Conservation (phyloP, 2,888 invertebrate genomes). For the Vannuccia rotundouncinata region DNA sequence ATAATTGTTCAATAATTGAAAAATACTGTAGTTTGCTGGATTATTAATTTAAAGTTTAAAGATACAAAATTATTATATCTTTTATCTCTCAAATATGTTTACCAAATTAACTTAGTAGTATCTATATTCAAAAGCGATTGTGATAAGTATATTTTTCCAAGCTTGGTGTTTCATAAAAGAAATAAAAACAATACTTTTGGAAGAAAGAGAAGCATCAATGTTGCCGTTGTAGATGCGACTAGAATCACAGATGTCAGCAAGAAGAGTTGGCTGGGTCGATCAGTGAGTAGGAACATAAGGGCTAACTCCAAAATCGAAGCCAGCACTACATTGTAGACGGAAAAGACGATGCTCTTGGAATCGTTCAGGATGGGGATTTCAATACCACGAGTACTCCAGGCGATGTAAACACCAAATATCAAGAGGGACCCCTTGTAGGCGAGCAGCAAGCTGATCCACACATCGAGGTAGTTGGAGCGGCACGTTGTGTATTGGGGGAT, state of each 20-base stretch:
- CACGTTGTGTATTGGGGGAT: constrained; percentile 71
- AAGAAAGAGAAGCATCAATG: constrained; percentile 71
- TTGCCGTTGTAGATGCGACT: constrained; percentile 74
- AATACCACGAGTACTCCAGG: constrained; percentile 75
- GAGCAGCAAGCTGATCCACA: constrained; percentile 76
- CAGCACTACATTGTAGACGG: constrained; percentile 78
- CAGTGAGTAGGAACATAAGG: constrained; percentile 72
- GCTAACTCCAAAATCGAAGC: constrained; percentile 75
- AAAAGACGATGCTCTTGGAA: constrained; percentile 80
- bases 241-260: constrained; percentile 73
- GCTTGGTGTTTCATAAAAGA: no score
- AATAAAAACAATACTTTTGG: no score
- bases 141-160: no score
- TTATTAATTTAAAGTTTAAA: no score
- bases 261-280: constrained; percentile 72
- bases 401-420: constrained; percentile 80
- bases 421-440: constrained; percentile 76
- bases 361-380: constrained; percentile 80
- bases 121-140: no score
- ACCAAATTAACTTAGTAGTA: no score
- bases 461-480: constrained; percentile 72
- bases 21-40: no score
- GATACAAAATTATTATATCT: no score
- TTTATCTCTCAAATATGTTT: no score
- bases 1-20: no score